Conservation (phyloP, 2,797 vertebrate genomes). For the Salarias fasciatus region DNA sequence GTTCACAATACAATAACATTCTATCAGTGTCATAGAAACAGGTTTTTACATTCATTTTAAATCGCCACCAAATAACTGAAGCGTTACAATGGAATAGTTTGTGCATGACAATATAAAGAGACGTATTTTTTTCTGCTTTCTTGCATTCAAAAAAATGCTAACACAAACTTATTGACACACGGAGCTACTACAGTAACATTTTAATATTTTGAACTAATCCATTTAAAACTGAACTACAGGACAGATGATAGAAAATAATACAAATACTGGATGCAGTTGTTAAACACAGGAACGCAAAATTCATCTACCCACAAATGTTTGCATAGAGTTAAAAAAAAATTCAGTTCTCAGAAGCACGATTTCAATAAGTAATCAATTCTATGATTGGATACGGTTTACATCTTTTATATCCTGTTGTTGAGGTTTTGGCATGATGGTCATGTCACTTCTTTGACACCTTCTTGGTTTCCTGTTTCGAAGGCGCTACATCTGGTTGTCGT, state of each 20-base stretch:
- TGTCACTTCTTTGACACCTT: conserved; percentile 6
- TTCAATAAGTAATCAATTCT: neutral
- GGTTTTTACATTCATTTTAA: neutral
- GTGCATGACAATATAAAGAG: no score
- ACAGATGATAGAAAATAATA: no score
- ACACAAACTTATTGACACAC: neutral
- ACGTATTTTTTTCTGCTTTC: no score
- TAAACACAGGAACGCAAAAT: conserved; percentile 21
- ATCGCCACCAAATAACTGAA: no score
- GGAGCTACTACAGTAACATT: conserved; percentile 32
- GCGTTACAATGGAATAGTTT: no score
- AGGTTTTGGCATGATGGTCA: conserved; percentile 46
- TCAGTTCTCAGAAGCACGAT: no score
- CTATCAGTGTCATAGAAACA: neutral
- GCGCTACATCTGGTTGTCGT: conserved; percentile 72
- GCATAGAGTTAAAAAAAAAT: conserved; percentile 1
- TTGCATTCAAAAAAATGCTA: no score
- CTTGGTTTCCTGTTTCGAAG: neutral
- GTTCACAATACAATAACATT: conserved; percentile 15
- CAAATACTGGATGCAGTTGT: conserved; percentile 8
- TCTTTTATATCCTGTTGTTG: conserved; percentile 13
- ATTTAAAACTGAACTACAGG: no score
- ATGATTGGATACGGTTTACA: conserved; percentile 6
- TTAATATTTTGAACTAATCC: conserved; percentile 27
- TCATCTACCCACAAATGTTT: conserved; percentile 12